These are phyloP conservation scores for Melanogrammus aeglefinus DNA, from an alignment of 2,797 vertebrate genomes.

Conservation along the genomic window DNA sequence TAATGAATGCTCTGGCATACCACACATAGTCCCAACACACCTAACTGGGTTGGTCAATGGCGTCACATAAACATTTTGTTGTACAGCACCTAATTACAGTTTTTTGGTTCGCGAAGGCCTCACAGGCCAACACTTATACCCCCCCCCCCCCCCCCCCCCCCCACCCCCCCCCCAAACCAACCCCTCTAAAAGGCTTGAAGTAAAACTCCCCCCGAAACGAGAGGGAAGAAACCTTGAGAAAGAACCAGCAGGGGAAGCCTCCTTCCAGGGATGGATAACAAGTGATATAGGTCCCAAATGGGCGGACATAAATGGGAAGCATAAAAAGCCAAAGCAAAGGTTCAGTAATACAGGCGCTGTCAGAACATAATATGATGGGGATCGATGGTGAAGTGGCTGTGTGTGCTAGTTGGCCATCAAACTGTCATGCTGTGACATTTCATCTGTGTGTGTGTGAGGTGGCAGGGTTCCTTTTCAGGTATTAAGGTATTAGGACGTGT, in stretches of 20 bases:
- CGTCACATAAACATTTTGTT: not conserved
- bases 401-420: not conserved
- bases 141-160: too few relatives aligned
- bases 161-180: too few relatives aligned
- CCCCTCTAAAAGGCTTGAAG: not conserved
- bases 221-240: not conserved
- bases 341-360: not conserved
- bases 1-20: not conserved
- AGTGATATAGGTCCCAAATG: not conserved
- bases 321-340: not conserved
- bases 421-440: not conserved
- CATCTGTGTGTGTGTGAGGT: not conserved
- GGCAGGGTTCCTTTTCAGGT: not conserved
- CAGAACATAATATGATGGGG: not conserved
- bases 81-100: not conserved
- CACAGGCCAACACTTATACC: not conserved
- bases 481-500: too few relatives aligned
- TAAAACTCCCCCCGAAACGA: not conserved
- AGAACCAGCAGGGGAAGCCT: not conserved
- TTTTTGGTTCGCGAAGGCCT: not conserved
- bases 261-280: too few relatives aligned
- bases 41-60: not conserved
- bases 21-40: not conserved
- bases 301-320: not conserved
- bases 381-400: not conserved